These are phyloP conservation scores for Gryon sp. DNA, from an alignment of 1,140 invertebrate species.

Conservation along the genomic window DNA sequence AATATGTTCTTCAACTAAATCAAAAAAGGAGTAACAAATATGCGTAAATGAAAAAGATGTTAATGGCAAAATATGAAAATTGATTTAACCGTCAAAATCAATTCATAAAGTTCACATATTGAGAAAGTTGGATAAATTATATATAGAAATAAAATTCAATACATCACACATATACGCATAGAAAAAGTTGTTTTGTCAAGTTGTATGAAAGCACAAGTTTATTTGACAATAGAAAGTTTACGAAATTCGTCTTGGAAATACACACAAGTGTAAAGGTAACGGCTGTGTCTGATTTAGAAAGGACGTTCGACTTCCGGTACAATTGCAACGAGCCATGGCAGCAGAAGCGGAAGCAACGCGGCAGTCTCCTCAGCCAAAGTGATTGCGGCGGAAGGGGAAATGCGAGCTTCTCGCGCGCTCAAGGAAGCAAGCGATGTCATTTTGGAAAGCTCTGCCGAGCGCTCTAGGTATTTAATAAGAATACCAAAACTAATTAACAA, in stretches of 20 bases:
- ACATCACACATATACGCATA: slow-evolving; percentile 16
- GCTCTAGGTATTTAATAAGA: slow-evolving; percentile 71
- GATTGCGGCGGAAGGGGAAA: slow-evolving; percentile 90
- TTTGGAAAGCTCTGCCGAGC: slow-evolving; percentile 85
- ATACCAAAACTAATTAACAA: slow-evolving; percentile 56
- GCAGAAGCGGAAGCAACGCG: slow-evolving; percentile 93
- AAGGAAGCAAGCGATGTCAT: slow-evolving; percentile 96
- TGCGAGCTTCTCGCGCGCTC: slow-evolving; percentile 91
- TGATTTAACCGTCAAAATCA: neutral
- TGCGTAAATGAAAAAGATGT: too few relatives aligned
- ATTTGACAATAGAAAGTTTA: slow-evolving; percentile 46
- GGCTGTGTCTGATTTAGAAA: slow-evolving; percentile 83
- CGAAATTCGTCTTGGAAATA: slow-evolving; percentile 31
- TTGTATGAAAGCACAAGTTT: slow-evolving; percentile 38
- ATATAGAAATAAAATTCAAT: slow-evolving; percentile 6
- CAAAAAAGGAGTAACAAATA: too few relatives aligned
- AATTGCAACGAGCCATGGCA: slow-evolving; percentile 93
- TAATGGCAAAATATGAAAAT: too few relatives aligned
- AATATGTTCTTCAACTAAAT: too few relatives aligned
- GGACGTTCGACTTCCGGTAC: slow-evolving; percentile 92
- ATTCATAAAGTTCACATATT: neutral
- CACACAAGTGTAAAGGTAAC: slow-evolving; percentile 42
- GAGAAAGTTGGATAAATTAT: neutral
- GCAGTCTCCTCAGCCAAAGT: slow-evolving; percentile 86
- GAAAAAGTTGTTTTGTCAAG: slow-evolving; percentile 34